Evolutionary conservation across 1,140 invertebrate species (phyloP), one percentile per base, ranked within the genome.

Genomic region (Drosophila suzukii): DNA sequence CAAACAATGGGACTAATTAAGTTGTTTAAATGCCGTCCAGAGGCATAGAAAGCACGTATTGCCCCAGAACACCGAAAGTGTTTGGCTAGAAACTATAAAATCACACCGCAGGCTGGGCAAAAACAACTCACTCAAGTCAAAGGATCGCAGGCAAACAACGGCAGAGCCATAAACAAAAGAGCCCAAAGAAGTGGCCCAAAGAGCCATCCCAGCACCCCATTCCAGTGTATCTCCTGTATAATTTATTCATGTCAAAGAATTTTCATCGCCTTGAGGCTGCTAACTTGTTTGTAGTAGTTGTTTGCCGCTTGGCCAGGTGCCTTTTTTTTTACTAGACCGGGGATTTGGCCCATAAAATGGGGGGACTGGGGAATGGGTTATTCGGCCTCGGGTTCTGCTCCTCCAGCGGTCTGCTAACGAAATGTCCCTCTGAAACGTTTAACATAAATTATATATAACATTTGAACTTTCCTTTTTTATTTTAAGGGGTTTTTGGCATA

Each of bases 211-310:
- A 43, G 43, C 36, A n/a, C n/a, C n/a, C 46, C 12, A 20, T 10
- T 4, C 27, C 27, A 27, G 27, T 6, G 41, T 34, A 62, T 74
- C 72, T 58, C 41, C 55, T 38, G 36, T 58, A 88, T 88, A 88
- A 88, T 86, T 86, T 86, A 86, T 86, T 86, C 79, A 86, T 86
- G 81, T 79, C 56, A 65, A 88, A 73, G 76, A 88, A 83, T 83
- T 88, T 88, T 88, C 85, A 78, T 79, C 79, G 79, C 79, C 82
- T 88, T 72, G 65, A 78, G 82, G 74, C 63, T 68, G 32, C 41
- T 50, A 70, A 74, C 62, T 83, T 83, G 65, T 70, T 70, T 79
- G 68, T 75, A 24, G 38, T 65, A 68, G 38, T 82, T 83, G 43
- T 56, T 80, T 86, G 72, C 63, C 82, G 75, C 68, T 57, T 82